Evolutionary conservation across 2,888 invertebrate genomes (phyloP).

Genomic region (Trichopria drosophilae): DNA sequence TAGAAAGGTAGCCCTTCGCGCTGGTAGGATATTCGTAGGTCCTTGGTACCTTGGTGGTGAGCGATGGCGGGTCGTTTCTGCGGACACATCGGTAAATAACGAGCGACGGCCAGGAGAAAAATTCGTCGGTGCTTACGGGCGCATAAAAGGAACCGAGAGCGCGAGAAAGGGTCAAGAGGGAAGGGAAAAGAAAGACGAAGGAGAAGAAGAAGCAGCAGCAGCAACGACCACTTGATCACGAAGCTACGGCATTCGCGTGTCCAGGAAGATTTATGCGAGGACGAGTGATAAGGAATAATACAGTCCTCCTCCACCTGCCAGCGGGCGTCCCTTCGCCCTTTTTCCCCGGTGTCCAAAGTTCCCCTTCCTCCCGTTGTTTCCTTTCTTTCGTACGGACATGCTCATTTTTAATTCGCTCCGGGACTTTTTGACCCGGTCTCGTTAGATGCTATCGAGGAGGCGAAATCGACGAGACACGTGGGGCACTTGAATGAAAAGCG

Average conservation of each 20-base stretch:
- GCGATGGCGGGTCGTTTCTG: conserved; percentile 29
- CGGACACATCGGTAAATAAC: conserved; percentile 34
- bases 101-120: conserved; percentile 29
- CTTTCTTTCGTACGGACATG: too few relatives aligned
- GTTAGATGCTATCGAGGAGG: too few relatives aligned
- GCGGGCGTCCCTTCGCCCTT: conserved; percentile 41
- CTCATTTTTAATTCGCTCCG: too few relatives aligned
- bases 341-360: conserved; percentile 16
- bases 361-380: not conserved
- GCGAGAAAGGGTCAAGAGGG: conserved; percentile 10
- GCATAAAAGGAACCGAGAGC: conserved; percentile 20
- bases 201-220: conserved; percentile 16
- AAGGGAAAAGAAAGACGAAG: conserved; percentile 8
- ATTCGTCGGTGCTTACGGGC: conserved; percentile 28
- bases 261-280: conserved; percentile 46
- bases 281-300: conserved; percentile 50
- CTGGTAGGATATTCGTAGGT: too few relatives aligned
- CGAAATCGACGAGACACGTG: too few relatives aligned
- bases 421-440: too few relatives aligned
- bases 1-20: too few relatives aligned
- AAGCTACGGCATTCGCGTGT: conserved; percentile 42
- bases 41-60: too few relatives aligned
- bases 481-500: too few relatives aligned
- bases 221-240: conserved; percentile 33
- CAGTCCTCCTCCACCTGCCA: conserved; percentile 48